Percentiles rank a stretch among this genome's conserved stretches.
Conservation (phyloP, 2,888 invertebrate species). For the Selenia dentaria region DNA sequence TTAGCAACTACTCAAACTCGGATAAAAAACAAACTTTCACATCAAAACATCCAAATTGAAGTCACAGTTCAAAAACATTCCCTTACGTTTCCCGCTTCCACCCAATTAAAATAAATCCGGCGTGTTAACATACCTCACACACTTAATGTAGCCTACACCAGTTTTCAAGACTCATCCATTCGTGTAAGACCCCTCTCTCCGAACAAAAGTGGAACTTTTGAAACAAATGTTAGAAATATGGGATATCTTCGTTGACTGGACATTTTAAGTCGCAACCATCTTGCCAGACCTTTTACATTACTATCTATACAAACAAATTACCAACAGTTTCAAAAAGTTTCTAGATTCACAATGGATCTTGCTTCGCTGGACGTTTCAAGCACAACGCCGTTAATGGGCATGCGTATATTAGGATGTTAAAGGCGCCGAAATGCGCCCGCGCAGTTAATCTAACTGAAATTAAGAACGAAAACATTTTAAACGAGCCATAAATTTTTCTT, state of each 20-base stretch:
- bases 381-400: slow-evolving; percentile 56
- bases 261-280: slow-evolving; percentile 16
- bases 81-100: slow-evolving; percentile 53
- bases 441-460: slow-evolving; percentile 76
- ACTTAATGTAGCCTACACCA: slow-evolving; percentile 52
- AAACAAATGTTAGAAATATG: not conserved
- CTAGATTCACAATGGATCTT: slow-evolving; percentile 29
- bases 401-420: slow-evolving; percentile 68
- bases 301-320: not conserved
- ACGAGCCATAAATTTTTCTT: slow-evolving; percentile 66
- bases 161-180: slow-evolving; percentile 1
- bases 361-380: slow-evolving; percentile 52
- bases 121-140: slow-evolving; percentile 68
- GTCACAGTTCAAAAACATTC: slow-evolving; percentile 37
- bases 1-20: slow-evolving; percentile 30
- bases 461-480: slow-evolving; percentile 79
- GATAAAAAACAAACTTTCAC: slow-evolving; percentile 20
- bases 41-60: slow-evolving; percentile 42
- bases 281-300: slow-evolving; percentile 13
- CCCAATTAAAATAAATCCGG: slow-evolving; percentile 66
- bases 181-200: slow-evolving; percentile 3
- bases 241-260: slow-evolving; percentile 8
- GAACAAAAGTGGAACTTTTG: not conserved
- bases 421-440: slow-evolving; percentile 68
- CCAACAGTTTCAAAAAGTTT: not conserved